Evolutionary conservation across 2,888 invertebrate species (phyloP).

Genomic region (Synanthedon vespiformis): DNA sequence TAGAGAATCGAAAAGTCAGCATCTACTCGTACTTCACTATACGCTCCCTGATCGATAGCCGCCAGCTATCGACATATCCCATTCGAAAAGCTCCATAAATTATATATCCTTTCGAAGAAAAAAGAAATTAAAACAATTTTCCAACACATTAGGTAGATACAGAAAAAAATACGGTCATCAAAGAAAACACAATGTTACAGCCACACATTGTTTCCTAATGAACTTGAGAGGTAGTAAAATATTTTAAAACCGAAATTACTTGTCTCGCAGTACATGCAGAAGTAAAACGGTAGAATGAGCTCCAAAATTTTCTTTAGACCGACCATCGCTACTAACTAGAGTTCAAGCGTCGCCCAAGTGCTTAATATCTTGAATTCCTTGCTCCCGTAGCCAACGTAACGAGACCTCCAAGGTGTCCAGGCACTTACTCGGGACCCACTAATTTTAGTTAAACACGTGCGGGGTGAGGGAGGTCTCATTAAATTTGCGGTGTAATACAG

Average conservation of each 20-base stretch:
- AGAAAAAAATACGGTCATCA: too few species aligned
- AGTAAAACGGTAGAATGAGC: conserved; percentile 4
- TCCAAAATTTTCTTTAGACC: conserved; percentile 45
- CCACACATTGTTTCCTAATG: too few species aligned
- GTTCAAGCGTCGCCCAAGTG: conserved; percentile 42
- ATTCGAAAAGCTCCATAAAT: too few species aligned
- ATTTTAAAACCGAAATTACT: not conserved
- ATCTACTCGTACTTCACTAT: too few species aligned
- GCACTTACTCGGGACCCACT: conserved; percentile 8
- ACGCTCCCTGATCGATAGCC: too few species aligned
- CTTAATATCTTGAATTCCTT: conserved; percentile 63
- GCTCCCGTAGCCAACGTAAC: conserved; percentile 26
- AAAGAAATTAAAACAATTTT: too few species aligned
- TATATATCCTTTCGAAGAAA: too few species aligned
- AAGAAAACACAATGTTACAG: too few species aligned
- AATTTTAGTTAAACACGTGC: conserved; percentile 9
- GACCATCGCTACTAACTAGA: conserved; percentile 53
- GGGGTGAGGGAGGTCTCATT: conserved; percentile 23
- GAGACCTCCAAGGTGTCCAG: conserved; percentile 15
- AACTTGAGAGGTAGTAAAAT: not conserved
- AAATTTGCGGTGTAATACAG: conserved; percentile 31
- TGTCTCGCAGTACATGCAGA: not conserved
- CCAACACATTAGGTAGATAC: too few species aligned
- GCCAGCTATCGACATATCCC: too few species aligned
- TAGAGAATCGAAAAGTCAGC: too few species aligned